Evolutionary conservation across 2,888 invertebrate genomes (phyloP).

Genomic region (Isotomurus palustris): DNA sequence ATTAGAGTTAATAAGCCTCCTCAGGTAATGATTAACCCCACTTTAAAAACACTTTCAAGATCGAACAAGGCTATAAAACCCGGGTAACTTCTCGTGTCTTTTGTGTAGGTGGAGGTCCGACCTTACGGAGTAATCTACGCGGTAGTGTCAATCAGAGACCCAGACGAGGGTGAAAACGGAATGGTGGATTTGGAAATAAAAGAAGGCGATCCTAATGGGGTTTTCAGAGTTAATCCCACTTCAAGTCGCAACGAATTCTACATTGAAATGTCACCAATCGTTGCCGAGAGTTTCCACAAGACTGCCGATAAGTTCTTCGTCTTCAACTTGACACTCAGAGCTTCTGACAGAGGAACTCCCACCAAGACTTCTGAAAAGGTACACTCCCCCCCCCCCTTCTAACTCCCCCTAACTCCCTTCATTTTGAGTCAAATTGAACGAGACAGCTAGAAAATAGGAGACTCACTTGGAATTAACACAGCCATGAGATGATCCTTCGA

Average conservation of each 20-base stretch:
- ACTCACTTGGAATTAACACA: too few species aligned
- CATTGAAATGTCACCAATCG: conserved; percentile 49
- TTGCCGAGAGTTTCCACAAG: conserved; percentile 42
- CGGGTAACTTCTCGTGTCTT: neutral
- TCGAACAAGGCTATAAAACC: neutral
- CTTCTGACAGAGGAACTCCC: conserved; percentile 76
- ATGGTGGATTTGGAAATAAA: conserved; percentile 79
- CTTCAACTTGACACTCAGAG: conserved; percentile 81
- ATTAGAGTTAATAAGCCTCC: conserved; percentile 75
- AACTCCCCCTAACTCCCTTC: too few species aligned
- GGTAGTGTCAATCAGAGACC: conserved; percentile 76
- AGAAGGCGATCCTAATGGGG: conserved; percentile 83
- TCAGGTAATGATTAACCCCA: too few species aligned
- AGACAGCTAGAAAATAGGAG: too few species aligned
- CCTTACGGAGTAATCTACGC: conserved; percentile 80
- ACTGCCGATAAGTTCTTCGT: conserved; percentile 60
- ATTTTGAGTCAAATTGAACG: too few species aligned
- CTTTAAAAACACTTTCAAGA: too few species aligned
- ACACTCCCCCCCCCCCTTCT: too few species aligned
- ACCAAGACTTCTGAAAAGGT: conserved; percentile 53
- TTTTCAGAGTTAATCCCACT: conserved; percentile 70
- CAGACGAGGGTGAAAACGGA: conserved; percentile 79
- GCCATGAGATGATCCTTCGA: neutral
- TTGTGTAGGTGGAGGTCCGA: conserved; percentile 45
- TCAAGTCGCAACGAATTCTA: conserved; percentile 52